Percentiles rank a stretch among this genome's conserved stretches.
Conservation (phyloP, 2,113 vertebrate species). For the Amblyornis subalaris region DNA sequence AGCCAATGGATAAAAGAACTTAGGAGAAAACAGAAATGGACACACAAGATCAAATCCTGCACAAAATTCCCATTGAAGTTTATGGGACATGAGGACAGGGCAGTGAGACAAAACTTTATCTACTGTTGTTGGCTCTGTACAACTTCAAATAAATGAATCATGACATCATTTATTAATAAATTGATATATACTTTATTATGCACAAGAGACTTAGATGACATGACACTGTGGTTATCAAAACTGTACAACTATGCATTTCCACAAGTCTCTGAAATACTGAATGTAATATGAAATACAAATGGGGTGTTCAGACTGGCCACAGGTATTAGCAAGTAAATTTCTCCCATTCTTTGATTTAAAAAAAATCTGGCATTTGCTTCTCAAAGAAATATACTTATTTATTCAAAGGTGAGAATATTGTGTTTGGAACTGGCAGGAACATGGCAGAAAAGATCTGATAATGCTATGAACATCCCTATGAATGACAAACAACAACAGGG, state of each 20-base stretch:
- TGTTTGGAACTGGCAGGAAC: slow-evolving; percentile 50
- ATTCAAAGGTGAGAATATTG: slow-evolving; percentile 42
- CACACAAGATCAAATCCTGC: neutral
- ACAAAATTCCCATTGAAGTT: neutral
- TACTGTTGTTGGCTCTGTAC: neutral
- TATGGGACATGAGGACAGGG: neutral
- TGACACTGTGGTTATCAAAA: slow-evolving; percentile 75
- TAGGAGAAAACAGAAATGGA: too few relatives aligned
- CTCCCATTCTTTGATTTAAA: neutral
- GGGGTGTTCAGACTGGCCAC: slow-evolving; percentile 75
- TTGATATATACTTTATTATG: slow-evolving; percentile 80
- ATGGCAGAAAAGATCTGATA: slow-evolving; percentile 26
- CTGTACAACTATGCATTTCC: slow-evolving; percentile 73
- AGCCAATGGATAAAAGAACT: neutral
- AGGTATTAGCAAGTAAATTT: slow-evolving; percentile 62
- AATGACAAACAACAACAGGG: slow-evolving; percentile 59
- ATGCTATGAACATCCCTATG: slow-evolving; percentile 55
- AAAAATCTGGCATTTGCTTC: slow-evolving; percentile 35
- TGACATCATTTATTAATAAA: slow-evolving; percentile 44
- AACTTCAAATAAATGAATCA: slow-evolving; percentile 1
- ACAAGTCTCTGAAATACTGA: slow-evolving; percentile 63
- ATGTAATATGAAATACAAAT: slow-evolving; percentile 45
- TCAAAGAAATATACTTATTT: slow-evolving; percentile 19
- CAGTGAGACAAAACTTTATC: neutral
- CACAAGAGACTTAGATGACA: slow-evolving; percentile 75